phyloP scores from a whole-genome alignment of 2,113 vertebrate genomes.

The Neogobius melanostomus region DNA sequence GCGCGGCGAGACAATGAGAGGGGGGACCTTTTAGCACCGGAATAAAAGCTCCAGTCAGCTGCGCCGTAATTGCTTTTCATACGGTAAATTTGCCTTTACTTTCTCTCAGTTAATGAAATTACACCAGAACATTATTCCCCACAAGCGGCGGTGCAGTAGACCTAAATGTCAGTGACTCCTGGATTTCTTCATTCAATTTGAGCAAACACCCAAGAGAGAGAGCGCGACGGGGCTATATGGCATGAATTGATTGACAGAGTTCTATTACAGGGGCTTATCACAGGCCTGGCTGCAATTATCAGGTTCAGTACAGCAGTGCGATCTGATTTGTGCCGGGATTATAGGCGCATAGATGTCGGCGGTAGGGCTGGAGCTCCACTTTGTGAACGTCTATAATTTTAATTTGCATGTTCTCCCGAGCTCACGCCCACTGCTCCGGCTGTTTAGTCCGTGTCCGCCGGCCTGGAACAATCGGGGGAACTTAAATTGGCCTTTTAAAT shows the following conservation, averaged over 20 bases:
- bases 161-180: conserved; percentile 86
- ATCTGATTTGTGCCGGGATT: conserved; percentile 79
- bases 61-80: conserved; percentile 97
- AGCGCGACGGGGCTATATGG: conserved; percentile 45
- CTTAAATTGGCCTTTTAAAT: conserved; percentile 11
- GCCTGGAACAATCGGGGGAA: neutral
- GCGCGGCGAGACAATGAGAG: conserved; percentile 74
- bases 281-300: conserved; percentile 83
- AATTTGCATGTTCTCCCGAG: conserved; percentile 52
- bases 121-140: conserved; percentile 88
- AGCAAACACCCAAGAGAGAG: conserved; percentile 84
- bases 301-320: conserved; percentile 76
- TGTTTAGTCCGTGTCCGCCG: conserved; percentile 14
- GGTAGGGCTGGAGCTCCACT: conserved; percentile 40
- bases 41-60: conserved; percentile 87
- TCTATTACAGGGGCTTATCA: conserved; percentile 85
- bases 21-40: conserved; percentile 80
- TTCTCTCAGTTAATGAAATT: conserved; percentile 94
- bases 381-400: conserved; percentile 44
- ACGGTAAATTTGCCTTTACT: conserved; percentile 99
- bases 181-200: conserved; percentile 86
- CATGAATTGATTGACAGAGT: conserved; percentile 89
- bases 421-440: conserved; percentile 19
- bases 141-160: conserved; percentile 84
- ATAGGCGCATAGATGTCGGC: conserved; percentile 60